Evolutionary conservation across 2,113 vertebrate genomes (phyloP), one percentile per base, ranked within the genome.

Genomic region (Sebastes fasciatus): DNA sequence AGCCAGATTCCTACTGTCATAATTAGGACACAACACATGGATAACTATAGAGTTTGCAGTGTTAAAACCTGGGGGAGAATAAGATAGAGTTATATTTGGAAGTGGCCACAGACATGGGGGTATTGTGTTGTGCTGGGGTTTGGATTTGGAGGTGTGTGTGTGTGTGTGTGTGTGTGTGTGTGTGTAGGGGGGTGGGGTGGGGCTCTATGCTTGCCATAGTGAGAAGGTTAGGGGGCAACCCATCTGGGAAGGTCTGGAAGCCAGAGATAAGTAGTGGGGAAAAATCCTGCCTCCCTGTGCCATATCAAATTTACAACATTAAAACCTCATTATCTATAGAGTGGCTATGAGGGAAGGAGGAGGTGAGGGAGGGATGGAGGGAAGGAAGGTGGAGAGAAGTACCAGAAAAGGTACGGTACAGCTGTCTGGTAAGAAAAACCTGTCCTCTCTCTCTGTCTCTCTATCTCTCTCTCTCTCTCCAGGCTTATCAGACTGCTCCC

Each of bases 281-380:
- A 76, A 88, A 89, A 88, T 87, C 88, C 77, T 70, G 71, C 78
- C 82, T 90, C 85, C 64, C 74, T 86, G 82, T 63, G 60, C 86
- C 90, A 88, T 92, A 91, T 93, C 87, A 91, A 89, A 93, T 92
- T 88, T 91, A 86, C 88, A 91, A 86, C 89, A 91, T 94, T 93
- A 92, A 93, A 92, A 89, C 89, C 86, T 93, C 85, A 90, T 94
- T 92, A 94, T 92, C 84, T 88, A 76, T 78, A 84, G 78, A 88
- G 87, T 68, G 58, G 61, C 74, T 81, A 48, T 9, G 73, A 55
- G 62, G 65, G 73, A 34, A 51, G 69, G 66, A 45, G 48, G 76
- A 55, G 62, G 65, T 63, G 49, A 51, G 74, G 63, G 34, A 40
- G 73, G 51, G 77, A 69, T 65, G 67, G 71, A 62, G 42, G 55